Evolutionary conservation across 2,888 invertebrate genomes (phyloP).

Genomic region (Cyclophora punctaria): DNA sequence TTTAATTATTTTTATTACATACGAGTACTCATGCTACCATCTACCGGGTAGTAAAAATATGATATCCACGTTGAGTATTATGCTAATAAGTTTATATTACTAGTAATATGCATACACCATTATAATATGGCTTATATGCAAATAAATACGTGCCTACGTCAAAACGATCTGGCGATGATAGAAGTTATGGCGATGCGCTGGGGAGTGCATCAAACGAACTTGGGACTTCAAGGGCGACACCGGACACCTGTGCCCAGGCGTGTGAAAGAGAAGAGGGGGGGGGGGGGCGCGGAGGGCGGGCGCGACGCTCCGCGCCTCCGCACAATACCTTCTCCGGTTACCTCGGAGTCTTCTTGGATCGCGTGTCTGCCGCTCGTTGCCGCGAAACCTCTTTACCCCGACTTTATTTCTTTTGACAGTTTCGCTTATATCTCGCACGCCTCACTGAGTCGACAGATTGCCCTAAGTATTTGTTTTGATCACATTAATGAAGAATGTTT

Average conservation of each 20-base stretch:
- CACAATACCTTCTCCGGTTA: constrained; percentile 72
- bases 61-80: too few relatives aligned
- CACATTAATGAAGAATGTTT: constrained; percentile 1
- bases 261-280: constrained; percentile 55
- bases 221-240: constrained; percentile 69
- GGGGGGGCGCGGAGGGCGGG: constrained; percentile 24
- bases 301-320: constrained; percentile 67
- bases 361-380: constrained; percentile 44
- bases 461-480: constrained; percentile 20
- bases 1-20: neutral
- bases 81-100: too few relatives aligned
- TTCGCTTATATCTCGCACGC: constrained; percentile 50
- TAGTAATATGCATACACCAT: too few relatives aligned
- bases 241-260: constrained; percentile 71
- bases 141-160: too few relatives aligned
- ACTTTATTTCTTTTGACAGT: constrained; percentile 62
- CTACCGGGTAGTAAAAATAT: too few relatives aligned
- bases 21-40: neutral
- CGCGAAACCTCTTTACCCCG: constrained; percentile 40
- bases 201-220: constrained; percentile 42
- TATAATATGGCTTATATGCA: neutral
- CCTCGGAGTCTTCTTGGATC: constrained; percentile 65
- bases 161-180: too few relatives aligned
- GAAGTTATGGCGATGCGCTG: neutral
- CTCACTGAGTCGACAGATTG: constrained; percentile 44